Evolutionary conservation across 2,797 vertebrate genomes (phyloP), one percentile per base, ranked within the genome.

Genomic region (Crocidura indochinensis): DNA sequence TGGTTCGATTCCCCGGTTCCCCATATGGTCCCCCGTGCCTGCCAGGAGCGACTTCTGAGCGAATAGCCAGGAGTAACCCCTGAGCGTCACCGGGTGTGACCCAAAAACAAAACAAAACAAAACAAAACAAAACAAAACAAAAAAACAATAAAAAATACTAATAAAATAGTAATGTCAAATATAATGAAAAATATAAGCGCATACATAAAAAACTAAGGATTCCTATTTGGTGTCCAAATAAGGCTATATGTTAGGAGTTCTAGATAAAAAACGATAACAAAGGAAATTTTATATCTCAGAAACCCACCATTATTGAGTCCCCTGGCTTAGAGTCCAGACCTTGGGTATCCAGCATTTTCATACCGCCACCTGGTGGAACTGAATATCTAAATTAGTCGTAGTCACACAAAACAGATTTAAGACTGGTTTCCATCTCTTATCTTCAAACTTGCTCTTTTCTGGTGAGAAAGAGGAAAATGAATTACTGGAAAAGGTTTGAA

Each of bases 351-450:
- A 65, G 49, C 5, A 8, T 73, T 49, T 53, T 76, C 19, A 80
- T 78, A 65, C 89, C 93, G 94, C 94, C 95, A 79, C 47, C 95
- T 95, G 51, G 91, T 91, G 96, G 91, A 44, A 1, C 0, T 73
- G 8, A 4, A 1, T 17, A 27, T 3, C 44, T 31, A 87, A 79
- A 75, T 20, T n/a, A 53, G 65, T 12, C 19, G 24, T 10, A 1
- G 14, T 17, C 47, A 65, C 26, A 26, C 27, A 38, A 12, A 65
- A 53, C 51, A 15, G 51, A 53, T 53, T 53, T 10, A 81, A 0
- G 24, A 51, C 8, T 56, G 22, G 20, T 29, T 60, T 38, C 22
- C 65, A 31, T 2, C 73, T 79, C 64, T 90, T 83, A 22, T 49
- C 47, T 71, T 46, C 56, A 76, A 65, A n/a, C 4, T 38, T 79